Conservation (phyloP, 2,797 vertebrate species). For the Discoglossus pictus region DNA sequence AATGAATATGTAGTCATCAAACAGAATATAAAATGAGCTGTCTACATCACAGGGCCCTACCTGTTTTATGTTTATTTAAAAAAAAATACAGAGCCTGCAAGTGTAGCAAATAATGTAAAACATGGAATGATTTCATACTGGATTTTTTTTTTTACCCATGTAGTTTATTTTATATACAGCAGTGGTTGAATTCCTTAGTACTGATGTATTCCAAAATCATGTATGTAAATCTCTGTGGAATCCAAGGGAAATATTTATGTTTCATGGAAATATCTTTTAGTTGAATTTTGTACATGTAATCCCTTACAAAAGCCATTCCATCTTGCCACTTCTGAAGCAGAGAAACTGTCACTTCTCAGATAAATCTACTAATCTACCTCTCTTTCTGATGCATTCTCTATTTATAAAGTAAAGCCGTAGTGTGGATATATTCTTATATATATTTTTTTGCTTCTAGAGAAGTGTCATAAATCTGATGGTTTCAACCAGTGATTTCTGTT, state of each 20-base stretch:
- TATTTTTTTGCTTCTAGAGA: conserved; percentile 61
- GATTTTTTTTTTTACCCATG: background rate
- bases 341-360: conserved; percentile 69
- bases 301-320: conserved; percentile 60
- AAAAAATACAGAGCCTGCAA: conserved; percentile 7
- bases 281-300: conserved; percentile 56
- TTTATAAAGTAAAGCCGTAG: conserved; percentile 63
- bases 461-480: conserved; percentile 69
- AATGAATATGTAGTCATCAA: conserved; percentile 48
- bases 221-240: conserved; percentile 11
- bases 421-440: conserved; percentile 63
- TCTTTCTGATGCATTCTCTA: conserved; percentile 60
- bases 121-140: background rate
- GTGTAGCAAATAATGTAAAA: background rate
- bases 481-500: conserved; percentile 69
- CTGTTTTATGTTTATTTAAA: conserved; percentile 28
- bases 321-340: conserved; percentile 63
- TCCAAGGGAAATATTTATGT: conserved; percentile 10
- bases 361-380: conserved; percentile 69
- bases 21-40: conserved; percentile 31
- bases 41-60: conserved; percentile 19
- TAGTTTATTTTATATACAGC: background rate
- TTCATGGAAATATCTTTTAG: conserved; percentile 19
- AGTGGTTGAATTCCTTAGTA: background rate
- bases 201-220: conserved; percentile 22